phyloP scores from a whole-genome alignment of 2,113 vertebrate genomes.

The Thinocorus orbignyianus region DNA sequence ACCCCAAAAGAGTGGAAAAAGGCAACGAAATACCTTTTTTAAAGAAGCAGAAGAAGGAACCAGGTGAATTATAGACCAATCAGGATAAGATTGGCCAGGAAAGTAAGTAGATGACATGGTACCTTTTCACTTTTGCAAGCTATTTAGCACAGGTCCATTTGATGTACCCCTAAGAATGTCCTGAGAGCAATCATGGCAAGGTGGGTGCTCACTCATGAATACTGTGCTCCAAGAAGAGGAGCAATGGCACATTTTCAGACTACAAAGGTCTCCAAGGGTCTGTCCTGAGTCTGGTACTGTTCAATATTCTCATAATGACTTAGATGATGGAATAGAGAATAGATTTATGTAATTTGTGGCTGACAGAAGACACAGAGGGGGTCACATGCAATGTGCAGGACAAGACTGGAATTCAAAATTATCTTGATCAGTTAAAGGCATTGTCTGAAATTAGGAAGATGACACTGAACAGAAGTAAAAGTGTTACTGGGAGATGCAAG shows the following conservation, averaged over 20 bases:
- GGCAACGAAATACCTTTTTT: background rate
- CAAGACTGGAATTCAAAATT: constrained; percentile 8
- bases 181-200: background rate
- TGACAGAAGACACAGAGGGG: background rate
- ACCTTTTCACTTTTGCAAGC: background rate
- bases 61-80: background rate
- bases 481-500: too few species aligned
- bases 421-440: background rate
- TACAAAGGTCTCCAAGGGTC: background rate
- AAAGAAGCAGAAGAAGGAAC: background rate
- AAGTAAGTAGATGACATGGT: background rate
- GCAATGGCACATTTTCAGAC: background rate
- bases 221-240: background rate
- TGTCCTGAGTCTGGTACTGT: background rate
- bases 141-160: background rate
- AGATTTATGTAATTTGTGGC: constrained; percentile 11
- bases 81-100: background rate
- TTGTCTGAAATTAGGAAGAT: background rate
- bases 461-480: background rate
- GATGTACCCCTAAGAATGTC: background rate
- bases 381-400: background rate
- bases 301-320: constrained; percentile 25
- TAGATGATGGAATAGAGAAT: background rate
- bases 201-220: background rate
- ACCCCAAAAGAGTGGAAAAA: background rate